These are phyloP conservation scores for Lepisosteus osseus DNA, from an alignment of 2,113 vertebrate genomes.

Conservation along the genomic window DNA sequence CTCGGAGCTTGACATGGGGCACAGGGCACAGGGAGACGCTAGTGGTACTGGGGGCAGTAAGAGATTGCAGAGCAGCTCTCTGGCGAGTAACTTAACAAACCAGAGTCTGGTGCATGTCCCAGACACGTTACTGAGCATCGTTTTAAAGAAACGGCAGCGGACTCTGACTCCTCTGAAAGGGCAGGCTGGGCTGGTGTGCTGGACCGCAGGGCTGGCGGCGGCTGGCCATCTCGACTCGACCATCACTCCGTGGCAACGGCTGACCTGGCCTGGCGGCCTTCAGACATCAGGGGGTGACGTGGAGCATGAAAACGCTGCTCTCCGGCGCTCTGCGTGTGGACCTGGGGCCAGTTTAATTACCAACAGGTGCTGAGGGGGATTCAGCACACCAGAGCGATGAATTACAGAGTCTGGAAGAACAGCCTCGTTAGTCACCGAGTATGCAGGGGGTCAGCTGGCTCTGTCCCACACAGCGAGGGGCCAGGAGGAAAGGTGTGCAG, in stretches of 20 bases:
- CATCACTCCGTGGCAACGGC: neutral
- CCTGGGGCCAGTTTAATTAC: conserved; percentile 11
- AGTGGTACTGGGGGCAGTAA: too few species aligned
- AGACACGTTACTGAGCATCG: neutral
- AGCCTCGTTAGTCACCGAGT: too few species aligned
- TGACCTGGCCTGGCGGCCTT: conserved; percentile 9
- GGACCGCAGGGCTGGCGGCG: neutral
- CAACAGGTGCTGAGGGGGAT: conserved; percentile 14
- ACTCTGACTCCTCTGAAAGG: neutral
- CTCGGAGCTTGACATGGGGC: too few species aligned
- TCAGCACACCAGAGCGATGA: neutral
- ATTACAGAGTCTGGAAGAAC: too few species aligned
- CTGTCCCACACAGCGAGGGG: too few species aligned
- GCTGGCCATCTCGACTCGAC: neutral
- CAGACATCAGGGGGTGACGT: conserved; percentile 15
- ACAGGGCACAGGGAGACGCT: too few species aligned
- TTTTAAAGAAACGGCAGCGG: neutral
- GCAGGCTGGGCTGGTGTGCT: neutral
- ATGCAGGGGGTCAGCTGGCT: too few species aligned
- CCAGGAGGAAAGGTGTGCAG: too few species aligned
- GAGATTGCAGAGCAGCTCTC: too few species aligned
- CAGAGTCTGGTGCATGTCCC: too few species aligned
- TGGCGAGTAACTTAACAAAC: too few species aligned
- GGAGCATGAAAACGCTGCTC: neutral
- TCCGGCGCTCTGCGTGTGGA: neutral